Conservation (phyloP, 2,113 vertebrate genomes). For the Nerophis ophidion region DNA sequence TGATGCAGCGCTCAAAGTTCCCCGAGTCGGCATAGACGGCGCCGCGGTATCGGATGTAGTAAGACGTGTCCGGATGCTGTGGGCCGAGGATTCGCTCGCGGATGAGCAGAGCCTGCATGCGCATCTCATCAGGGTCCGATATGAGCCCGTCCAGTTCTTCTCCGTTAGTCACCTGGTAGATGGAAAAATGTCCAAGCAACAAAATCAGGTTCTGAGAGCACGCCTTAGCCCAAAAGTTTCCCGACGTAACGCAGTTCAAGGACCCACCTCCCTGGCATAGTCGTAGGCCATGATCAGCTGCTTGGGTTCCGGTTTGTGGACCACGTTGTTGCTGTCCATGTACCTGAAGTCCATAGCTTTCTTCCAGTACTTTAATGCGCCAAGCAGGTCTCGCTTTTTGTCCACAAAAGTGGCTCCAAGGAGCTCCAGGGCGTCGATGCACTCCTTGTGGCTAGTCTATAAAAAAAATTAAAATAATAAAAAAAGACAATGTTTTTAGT, state of each 20-base stretch:
- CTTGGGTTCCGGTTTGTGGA: conserved; percentile 85
- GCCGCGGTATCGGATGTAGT: conserved; percentile 95
- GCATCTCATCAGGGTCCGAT: conserved; percentile 96
- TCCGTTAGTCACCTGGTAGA: conserved; percentile 61
- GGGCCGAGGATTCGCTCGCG: conserved; percentile 94
- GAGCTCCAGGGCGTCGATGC: conserved; percentile 91
- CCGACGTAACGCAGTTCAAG: neutral
- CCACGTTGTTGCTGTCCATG: conserved; percentile 79
- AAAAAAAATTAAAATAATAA: neutral
- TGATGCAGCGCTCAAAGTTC: conserved; percentile 96
- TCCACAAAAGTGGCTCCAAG: conserved; percentile 96
- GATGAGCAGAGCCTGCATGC: conserved; percentile 96
- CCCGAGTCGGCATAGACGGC: conserved; percentile 98
- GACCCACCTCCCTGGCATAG: conserved; percentile 88
- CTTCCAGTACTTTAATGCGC: conserved; percentile 97
- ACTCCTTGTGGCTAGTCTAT: conserved; percentile 81
- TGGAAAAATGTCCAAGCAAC: neutral
- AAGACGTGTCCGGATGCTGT: conserved; percentile 96
- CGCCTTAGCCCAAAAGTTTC: no score
- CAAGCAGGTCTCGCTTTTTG: conserved; percentile 94
- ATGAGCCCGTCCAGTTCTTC: conserved; percentile 94
- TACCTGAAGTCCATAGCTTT: conserved; percentile 95
- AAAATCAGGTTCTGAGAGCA: no score
- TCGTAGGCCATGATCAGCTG: conserved; percentile 93
- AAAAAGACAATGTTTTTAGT: neutral